Evolutionary conservation across 2,113 vertebrate genomes (phyloP), one percentile per base, ranked within the genome.

Genomic region (Carollia perspicillata): DNA sequence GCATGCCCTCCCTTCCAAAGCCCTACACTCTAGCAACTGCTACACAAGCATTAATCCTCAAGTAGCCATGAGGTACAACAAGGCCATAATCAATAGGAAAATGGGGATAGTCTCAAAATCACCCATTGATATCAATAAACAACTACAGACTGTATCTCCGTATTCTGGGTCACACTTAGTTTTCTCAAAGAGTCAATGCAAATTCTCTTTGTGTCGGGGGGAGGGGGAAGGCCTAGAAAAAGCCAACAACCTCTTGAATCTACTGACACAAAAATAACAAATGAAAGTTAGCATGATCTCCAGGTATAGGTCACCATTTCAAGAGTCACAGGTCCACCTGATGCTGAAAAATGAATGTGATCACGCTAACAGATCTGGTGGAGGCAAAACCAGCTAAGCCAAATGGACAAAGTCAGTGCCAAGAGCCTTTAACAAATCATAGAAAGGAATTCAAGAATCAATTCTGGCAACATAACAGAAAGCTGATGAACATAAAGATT

Each of bases 361-460:
- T 92, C 28, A 35, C 53, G 65, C 28, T 22, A 92, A 42, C 65
- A 90, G 84, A 94, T 65, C 47, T 63, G 30, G n/a, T 68, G 12
- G 18, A 94, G 66, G 55, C 88, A 95, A 95, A 92, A 44, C 17
- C 84, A 96, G 16, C 47, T 26, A 63, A 93, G 42, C 69, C 84
- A 92, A 93, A 94, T 80, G 51, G 78, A 95, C 77, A 66, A 35
- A 72, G 40, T 79, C 26, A 30, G 6, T 65, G 71, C 94, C 94
- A 95, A 85, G 33, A 84, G 26, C 68, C 77, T 90, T 92, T 80
- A 92, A 81, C 87, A 93, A 95, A 94, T 69, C 88, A 88, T 53
- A 65, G 78, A 89, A 94, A 84, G 20, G 14, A 95, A 93, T 90
- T 93, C 72, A 96, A 95, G 88, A 96, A 93, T 68, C 66, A 90